Conservation (phyloP, 2,797 vertebrate species). For the Atherinosoma microstoma region DNA sequence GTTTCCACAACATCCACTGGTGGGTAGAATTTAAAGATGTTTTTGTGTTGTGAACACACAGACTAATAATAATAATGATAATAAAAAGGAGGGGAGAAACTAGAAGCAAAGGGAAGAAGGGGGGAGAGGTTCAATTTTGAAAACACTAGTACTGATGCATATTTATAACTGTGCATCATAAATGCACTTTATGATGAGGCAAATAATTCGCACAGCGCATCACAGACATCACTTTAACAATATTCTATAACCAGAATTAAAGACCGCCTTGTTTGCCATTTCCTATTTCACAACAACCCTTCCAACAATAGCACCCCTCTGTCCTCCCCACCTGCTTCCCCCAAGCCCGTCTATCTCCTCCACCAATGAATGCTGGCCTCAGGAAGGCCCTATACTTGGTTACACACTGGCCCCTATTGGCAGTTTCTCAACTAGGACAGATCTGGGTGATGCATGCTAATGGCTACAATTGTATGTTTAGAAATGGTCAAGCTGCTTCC, state of each 20-base stretch:
- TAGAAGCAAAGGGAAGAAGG: slow-evolving; percentile 35
- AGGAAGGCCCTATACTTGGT: slow-evolving; percentile 75
- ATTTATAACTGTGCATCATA: slow-evolving; percentile 79
- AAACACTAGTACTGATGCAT: slow-evolving; percentile 79
- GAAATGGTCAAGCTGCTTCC: slow-evolving; percentile 42
- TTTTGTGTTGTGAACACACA: slow-evolving; percentile 70
- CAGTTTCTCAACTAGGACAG: slow-evolving; percentile 66
- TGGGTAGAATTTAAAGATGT: slow-evolving; percentile 75
- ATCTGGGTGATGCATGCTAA: slow-evolving; percentile 72
- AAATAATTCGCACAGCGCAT: slow-evolving; percentile 79
- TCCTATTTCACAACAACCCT: slow-evolving; percentile 82
- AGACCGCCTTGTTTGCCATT: slow-evolving; percentile 84
- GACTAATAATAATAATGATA: not conserved
- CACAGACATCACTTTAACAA: slow-evolving; percentile 79
- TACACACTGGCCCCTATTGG: slow-evolving; percentile 89
- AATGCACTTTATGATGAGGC: slow-evolving; percentile 82
- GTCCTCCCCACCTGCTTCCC: slow-evolving; percentile 59
- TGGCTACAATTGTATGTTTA: slow-evolving; percentile 41
- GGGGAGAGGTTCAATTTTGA: slow-evolving; percentile 71
- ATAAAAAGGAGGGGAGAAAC: slow-evolving; percentile 9
- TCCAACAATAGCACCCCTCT: slow-evolving; percentile 72
- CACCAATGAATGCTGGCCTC: slow-evolving; percentile 62
- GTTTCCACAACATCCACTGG: slow-evolving; percentile 76
- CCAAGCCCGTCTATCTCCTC: slow-evolving; percentile 48
- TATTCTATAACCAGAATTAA: slow-evolving; percentile 83